Evolutionary conservation across 2,888 invertebrate species (phyloP).

Genomic region (Prosopocoilus inquinatus): DNA sequence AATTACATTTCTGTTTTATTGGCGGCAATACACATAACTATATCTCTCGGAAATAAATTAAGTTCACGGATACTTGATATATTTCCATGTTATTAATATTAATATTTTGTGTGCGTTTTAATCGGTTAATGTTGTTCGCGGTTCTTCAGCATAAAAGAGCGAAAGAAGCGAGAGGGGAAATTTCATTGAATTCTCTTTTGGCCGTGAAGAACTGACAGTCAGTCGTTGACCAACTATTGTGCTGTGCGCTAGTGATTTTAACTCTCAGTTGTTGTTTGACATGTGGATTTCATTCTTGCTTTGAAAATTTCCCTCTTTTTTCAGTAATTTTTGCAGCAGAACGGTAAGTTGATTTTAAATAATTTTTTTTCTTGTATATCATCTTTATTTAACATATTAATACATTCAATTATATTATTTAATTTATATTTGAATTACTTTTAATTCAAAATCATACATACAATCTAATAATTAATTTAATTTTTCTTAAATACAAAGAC

Average conservation of each 20-base stretch:
- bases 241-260: constrained; percentile 29
- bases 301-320: background rate
- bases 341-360: constrained; percentile 3
- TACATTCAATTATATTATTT: too few species aligned
- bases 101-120: constrained; percentile 1
- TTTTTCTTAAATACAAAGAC: too few species aligned
- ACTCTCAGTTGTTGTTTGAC: constrained; percentile 20
- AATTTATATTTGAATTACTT: too few species aligned
- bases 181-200: constrained; percentile 39
- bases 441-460: too few species aligned
- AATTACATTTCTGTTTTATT: background rate
- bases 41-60: too few species aligned
- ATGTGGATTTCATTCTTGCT: constrained; percentile 26
- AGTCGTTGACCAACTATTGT: constrained; percentile 37
- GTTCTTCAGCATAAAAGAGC: background rate
- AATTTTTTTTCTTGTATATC: background rate
- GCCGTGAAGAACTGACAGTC: constrained; percentile 33
- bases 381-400: too few species aligned
- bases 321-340: constrained; percentile 4
- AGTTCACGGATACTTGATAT: too few species aligned
- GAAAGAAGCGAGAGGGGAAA: constrained; percentile 27
- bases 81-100: background rate
- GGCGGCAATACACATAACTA: background rate
- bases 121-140: background rate
- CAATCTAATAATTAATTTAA: too few species aligned